Base-by-base conservation (phyloP, 2,797 vertebrate species). In the Tokudaia muenninki region DNA sequence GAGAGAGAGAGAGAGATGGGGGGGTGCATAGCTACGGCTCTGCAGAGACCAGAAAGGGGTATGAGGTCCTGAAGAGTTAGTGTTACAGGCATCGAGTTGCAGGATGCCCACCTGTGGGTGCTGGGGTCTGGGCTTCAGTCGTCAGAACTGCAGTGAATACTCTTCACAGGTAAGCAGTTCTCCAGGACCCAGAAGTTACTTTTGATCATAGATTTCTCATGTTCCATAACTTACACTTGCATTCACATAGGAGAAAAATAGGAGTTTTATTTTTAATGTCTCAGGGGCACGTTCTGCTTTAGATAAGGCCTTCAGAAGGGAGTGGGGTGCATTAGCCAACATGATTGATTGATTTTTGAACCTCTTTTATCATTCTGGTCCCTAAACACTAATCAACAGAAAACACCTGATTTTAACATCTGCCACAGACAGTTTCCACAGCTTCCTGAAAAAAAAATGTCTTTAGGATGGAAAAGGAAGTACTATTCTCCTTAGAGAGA, bases 371-470 rank as follows among this genome's bases (percentile, higher is more conserved):
- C 74, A 83, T 93, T 92, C n/a, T 47, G 87, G 19, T 82, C 88
- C 59, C 65, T 82, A 84, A 94, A 89, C 63, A 70, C 63, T 77
- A 84, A 92, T 96, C 96, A 96, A 81, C 82, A 94, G 52, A 93
- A 96, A 87, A 3, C 65, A 81, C 88, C 63, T 57, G 52, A 91
- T 96, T 97, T 89, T 67, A 94, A 70, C 87, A 96, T 96, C 91
- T 94, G 93, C 61, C 82, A 88, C 17, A 61, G 22, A 80, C 59
- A 55, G 3, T 95, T 92, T 70, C 80, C 87, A 75, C 2, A 89
- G 67, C 29, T 91, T 95, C n/a, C 87, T 26, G n/a, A 92, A 57
- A 7, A 41, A 41, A 41, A 91, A 90, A 21, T 91, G n/a, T 3
- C 16, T 26, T 96, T 79, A 78, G 79, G 72, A 21, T 57, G 44